Evolutionary conservation across 2,888 invertebrate species (phyloP), one percentile per base, ranked within the genome.

Genomic region (Abscondita cerata): DNA sequence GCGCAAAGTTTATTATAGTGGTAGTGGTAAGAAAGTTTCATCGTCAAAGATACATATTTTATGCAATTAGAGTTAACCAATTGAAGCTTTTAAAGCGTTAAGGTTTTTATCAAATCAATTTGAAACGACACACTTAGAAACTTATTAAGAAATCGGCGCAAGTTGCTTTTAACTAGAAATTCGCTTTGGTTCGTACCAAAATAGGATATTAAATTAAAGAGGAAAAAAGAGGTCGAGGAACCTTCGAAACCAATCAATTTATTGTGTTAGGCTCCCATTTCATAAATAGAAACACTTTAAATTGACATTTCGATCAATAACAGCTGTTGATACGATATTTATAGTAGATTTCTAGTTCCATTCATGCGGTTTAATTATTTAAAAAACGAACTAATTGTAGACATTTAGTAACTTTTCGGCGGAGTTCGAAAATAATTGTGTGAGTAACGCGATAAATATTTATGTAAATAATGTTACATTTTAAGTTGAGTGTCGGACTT

Each of bases 221-320:
- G 8, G 16, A 41, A 6, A 41, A 8, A 16, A 9, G 13, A 12
- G 41, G 13, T 41, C 38, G 15, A 38, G 15, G 13, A 41, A 41
- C 41, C 12, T 41, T 12, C 8, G 2, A 41, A 41, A 41, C 16
- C 6, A n/a, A 41, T 41, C 12, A 41, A 41, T 16, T 41, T 41
- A 41, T 41, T 41, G 41, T 16, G 12, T 16, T 41, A 41, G 41
- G 16, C 8, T 12, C 15, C 15, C 41, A 12, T 36, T 5, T 36
- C 13, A 41, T 12, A 41, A 41, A 41, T 41, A 41, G 12, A 41
- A 41, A 41, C 41, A 41, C 16, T 41, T 41, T 41, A 41, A 41
- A 41, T 41, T 12, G 36, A 36, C 36, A 12, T 16, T 41, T 15
- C 13, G 41, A 41, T 41, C 41, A 15, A 41, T 41, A 41, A 41